These are phyloP conservation scores for Acanthis flammea DNA, from an alignment of 2,797 vertebrate species.

Conservation along the genomic window DNA sequence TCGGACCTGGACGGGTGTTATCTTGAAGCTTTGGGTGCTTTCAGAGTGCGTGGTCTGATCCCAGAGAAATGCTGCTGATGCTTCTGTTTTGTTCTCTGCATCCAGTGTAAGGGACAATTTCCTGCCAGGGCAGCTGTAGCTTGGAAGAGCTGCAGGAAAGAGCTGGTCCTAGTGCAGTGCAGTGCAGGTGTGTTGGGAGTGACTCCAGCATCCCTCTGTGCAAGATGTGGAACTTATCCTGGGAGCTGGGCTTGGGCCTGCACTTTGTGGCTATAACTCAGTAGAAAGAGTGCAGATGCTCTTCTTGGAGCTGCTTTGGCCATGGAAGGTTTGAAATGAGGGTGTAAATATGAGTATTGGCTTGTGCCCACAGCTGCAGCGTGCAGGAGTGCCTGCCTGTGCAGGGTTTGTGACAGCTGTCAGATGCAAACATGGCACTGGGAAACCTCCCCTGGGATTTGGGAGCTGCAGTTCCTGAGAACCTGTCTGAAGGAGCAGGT, in stretches of 20 bases:
- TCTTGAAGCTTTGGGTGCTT: rapidly evolving
- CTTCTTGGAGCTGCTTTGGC: background rate
- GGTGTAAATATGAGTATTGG: rapidly evolving
- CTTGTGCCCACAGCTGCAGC: background rate
- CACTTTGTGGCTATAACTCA: rapidly evolving
- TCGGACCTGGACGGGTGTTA: rapidly evolving
- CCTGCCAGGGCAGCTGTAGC: background rate
- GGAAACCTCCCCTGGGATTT: background rate
- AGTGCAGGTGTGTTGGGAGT: background rate
- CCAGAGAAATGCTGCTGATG: rapidly evolving
- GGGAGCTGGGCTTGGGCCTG: background rate
- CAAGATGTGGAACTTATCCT: rapidly evolving
- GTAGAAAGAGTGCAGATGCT: background rate
- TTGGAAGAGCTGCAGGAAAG: background rate
- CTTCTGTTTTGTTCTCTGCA: background rate
- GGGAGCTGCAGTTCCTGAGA: background rate
- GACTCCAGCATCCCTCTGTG: background rate
- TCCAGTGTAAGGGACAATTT: background rate
- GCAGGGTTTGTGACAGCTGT: background rate
- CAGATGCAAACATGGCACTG: rapidly evolving
- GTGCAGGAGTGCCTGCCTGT: background rate
- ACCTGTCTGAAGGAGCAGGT: rapidly evolving
- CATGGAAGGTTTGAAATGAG: background rate
- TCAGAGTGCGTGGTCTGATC: rapidly evolving
- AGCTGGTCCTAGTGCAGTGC: background rate